A percentile compares a stretch with the other conserved stretches of the same genome.
phyloP scores from a whole-genome alignment of 2,113 vertebrate genomes.

The Ahaetulla prasina region DNA sequence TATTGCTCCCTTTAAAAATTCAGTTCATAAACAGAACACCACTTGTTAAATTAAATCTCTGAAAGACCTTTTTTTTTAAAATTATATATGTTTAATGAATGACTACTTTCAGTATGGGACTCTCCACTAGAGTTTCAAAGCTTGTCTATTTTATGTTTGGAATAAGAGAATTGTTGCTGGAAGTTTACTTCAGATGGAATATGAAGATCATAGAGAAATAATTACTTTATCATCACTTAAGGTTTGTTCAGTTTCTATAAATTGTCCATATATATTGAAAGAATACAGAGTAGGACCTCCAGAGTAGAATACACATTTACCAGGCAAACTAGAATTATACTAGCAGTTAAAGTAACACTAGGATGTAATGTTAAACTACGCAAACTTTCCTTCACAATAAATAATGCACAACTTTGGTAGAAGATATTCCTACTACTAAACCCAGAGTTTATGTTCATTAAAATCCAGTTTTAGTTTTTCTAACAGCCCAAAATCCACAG shows the following conservation, averaged over 20 bases:
- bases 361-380: conserved; percentile 13
- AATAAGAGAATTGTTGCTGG: conserved; percentile 46
- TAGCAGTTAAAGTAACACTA: neutral
- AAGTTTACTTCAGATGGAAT: neutral
- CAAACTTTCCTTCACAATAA: conserved; percentile 9
- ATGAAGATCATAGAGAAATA: neutral
- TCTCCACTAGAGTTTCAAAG: conserved; percentile 30
- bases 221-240: conserved; percentile 22
- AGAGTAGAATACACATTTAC: neutral
- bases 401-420: conserved; percentile 9
- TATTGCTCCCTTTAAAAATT: neutral
- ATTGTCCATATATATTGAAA: neutral
- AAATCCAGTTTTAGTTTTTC: neutral
- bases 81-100: conserved; percentile 35
- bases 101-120: conserved; percentile 26
- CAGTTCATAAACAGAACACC: conserved; percentile 33
- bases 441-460: neutral
- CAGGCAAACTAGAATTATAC: neutral
- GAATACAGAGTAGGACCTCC: neutral
- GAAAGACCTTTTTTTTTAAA: conserved; percentile 36
- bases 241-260: neutral
- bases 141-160: conserved; percentile 34
- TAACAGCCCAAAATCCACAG: neutral
- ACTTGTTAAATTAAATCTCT: conserved; percentile 28
- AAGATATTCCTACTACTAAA: neutral